These are phyloP conservation scores for Apistogramma diplotaenia DNA, from an alignment of 2,113 vertebrate genomes.

Conservation along the genomic window DNA sequence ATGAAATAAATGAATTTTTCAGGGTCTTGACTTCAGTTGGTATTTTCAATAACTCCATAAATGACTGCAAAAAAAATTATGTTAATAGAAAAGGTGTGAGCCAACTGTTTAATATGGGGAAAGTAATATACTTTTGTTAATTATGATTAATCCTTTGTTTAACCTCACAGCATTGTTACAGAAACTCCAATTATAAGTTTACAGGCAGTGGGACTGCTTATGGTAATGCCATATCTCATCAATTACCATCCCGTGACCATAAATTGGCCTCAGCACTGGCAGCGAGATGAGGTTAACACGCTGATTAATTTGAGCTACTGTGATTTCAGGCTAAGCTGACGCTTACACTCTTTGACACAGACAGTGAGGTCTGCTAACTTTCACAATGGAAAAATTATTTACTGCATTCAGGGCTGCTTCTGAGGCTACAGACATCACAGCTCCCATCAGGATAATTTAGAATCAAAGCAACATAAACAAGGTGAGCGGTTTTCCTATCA, in stretches of 20 bases:
- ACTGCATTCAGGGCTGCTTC: slow-evolving; percentile 17
- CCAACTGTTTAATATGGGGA: slow-evolving; percentile 66
- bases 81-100: slow-evolving; percentile 70
- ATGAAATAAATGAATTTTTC: slow-evolving; percentile 49
- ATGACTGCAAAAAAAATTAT: slow-evolving; percentile 67
- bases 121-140: slow-evolving; percentile 74
- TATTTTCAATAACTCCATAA: slow-evolving; percentile 66
- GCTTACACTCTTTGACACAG: slow-evolving; percentile 70
- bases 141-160: slow-evolving; percentile 74
- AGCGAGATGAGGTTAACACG: slow-evolving; percentile 74
- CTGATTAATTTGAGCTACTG: slow-evolving; percentile 74
- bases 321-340: slow-evolving; percentile 73
- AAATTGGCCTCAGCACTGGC: slow-evolving; percentile 70
- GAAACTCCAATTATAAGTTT: slow-evolving; percentile 78
- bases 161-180: slow-evolving; percentile 70
- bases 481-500: slow-evolving; percentile 27
- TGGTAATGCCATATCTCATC: slow-evolving; percentile 74
- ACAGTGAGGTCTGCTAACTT: slow-evolving; percentile 56
- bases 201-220: slow-evolving; percentile 70
- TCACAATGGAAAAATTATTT: slow-evolving; percentile 63
- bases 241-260: slow-evolving; percentile 70
- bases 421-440: slow-evolving; percentile 12
- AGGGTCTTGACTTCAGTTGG: slow-evolving; percentile 56
- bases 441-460: slow-evolving; percentile 34
- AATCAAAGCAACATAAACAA: slow-evolving; percentile 37